Evolutionary conservation across 37 sponge, comb jelly and placozoan genomes (phyloP), one percentile per base, ranked within the genome.

Genomic region (Spongia lamella): DNA sequence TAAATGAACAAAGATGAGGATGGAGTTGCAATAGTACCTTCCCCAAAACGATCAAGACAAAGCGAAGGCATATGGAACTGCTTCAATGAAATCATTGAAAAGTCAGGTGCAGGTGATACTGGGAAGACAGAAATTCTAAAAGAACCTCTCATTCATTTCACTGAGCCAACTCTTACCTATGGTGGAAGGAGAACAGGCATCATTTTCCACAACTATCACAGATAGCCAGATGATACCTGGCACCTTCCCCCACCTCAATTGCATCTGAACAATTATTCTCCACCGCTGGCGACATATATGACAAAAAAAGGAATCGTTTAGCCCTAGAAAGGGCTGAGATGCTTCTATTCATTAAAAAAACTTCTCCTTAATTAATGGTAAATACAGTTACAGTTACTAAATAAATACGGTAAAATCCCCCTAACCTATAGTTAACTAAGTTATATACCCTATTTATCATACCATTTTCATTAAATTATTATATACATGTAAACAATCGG

Each of bases 311-410:
- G 9, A 70, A 70, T 47, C 50, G 52, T 51, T 29, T 70, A 9
- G n/a, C 13, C 19, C 71, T 53, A 24, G 53, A 70, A 47, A 51
- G 24, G 13, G 71, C 71, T 9, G 71, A 70, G 22, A 40, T 22
- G 16, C 71, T 70, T 14, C 71, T 70, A 5, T 70, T 70, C 26
- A 70, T 70, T 22, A 70, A 70, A 47, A 70, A 33, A 27, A 70
- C n/a, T n/a, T n/a, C n/a, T n/a, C n/a, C n/a, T n/a, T n/a, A n/a
- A n/a, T n/a, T n/a, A n/a, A n/a, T n/a, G n/a, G n/a, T n/a, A n/a
- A n/a, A n/a, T n/a, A n/a, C n/a, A n/a, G n/a, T n/a, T n/a, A n/a
- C n/a, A n/a, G n/a, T n/a, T n/a, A n/a, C n/a, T n/a, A n/a, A n/a
- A n/a, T n/a, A n/a, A n/a, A n/a, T n/a, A n/a, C n/a, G n/a, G n/a